Conservation (phyloP, 2,888 invertebrate genomes). For the Tolmerus cingulatus region DNA sequence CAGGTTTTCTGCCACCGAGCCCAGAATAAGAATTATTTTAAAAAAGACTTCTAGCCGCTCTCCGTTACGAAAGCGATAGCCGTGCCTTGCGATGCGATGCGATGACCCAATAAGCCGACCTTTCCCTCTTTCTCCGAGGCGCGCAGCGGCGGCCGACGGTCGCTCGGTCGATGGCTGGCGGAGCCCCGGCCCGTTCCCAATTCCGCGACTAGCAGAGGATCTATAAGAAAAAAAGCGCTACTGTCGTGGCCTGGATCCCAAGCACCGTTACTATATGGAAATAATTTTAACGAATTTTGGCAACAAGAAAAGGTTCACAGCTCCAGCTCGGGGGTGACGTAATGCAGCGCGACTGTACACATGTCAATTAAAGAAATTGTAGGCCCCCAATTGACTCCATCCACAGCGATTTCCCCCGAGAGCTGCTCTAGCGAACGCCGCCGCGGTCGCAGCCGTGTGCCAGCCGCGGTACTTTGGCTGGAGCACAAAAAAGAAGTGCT, state of each 20-base stretch:
- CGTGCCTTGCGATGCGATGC: neutral
- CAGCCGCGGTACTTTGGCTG: neutral
- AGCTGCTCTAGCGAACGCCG: neutral
- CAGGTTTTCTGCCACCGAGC: neutral
- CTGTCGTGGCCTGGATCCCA: neutral
- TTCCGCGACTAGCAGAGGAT: neutral
- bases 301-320: neutral
- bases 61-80: neutral
- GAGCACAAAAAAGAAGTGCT: neutral
- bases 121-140: neutral
- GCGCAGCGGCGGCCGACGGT: neutral
- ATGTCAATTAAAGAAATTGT: conserved; percentile 12
- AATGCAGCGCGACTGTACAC: conserved; percentile 4
- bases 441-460: neutral
- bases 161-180: neutral
- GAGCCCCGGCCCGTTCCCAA: neutral
- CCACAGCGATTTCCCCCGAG: neutral
- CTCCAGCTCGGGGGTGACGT: neutral
- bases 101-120: conserved; percentile 8
- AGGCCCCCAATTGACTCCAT: conserved; percentile 6
- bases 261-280: conserved; percentile 14
- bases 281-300: conserved; percentile 11
- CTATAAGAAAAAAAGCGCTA: neutral
- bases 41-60: neutral
- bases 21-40: neutral